Evolutionary conservation across 2,797 vertebrate genomes (phyloP), one percentile per base, ranked within the genome.

Genomic region (Trachops cirrhosus): DNA sequence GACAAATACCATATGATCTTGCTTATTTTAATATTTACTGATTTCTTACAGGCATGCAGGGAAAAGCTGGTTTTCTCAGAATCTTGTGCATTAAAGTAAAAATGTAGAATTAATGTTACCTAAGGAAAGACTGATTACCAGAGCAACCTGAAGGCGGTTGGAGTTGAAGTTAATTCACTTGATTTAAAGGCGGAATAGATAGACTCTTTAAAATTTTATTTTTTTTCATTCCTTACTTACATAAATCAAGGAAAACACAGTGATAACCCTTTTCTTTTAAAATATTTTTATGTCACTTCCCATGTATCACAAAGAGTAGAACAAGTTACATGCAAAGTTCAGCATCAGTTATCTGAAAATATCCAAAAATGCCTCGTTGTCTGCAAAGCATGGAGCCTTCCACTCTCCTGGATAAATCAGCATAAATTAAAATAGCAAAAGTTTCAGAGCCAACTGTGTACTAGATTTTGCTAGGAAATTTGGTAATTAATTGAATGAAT

Each of bases 261-360:
- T 46, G 86, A 82, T 62, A 82, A 46, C 4, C 6, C 3, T 93
- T 93, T 78, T 10, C 48, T 89, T 93, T 93, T 95, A 12, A 93
- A 97, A 97, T 80, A 94, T 96, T 95, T 90, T 92, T 79, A 67
- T 24, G 62, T 82, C 15, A 74, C 50, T 94, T 94, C 44, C 91
- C 59, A 96, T 90, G n/a, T 59, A 62, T 78, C 34, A 48, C 32
- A 80, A 92, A 85, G 54, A 83, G 52, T 4, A 70, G 34, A 88
- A 5, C 26, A 71, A 88, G 73, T 44, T 82, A 44, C 68, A 71
- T 78, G 11, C 39, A 74, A 86, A 96, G 50, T 88, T 86, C 54
- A 86, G 39, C 19, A 62, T 90, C 84, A 94, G 89, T 92, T 83
- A 39, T 94, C 89, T 88, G 77, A 83, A 96, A 96, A 93, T 79